Evolutionary conservation across 1,140 invertebrate species (phyloP), one percentile per base, ranked within the genome.

Genomic region (Rhyzopertha dominica): DNA sequence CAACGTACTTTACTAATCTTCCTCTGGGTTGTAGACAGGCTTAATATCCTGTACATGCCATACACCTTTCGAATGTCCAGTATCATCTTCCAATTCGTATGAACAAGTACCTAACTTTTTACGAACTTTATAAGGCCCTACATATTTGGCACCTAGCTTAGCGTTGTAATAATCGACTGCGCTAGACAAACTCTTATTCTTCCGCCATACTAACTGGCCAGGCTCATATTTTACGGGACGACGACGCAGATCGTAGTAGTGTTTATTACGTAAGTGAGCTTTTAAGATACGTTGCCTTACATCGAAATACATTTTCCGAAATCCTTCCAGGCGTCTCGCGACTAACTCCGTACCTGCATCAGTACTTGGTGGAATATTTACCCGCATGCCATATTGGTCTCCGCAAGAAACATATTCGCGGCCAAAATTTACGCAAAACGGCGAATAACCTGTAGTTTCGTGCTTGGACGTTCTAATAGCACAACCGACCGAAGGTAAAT

Each of bases 381-480:
- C 13, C 19, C 19, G 4, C 19, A 17, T 4, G 13, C 19, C 2
- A 32, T 32, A 32, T 17, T 1, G 12, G 2, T 18, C 23, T 22
- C 25, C 23, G 14, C 9, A 10, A 1, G 7, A 7, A 5, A 28
- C 22, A 7, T 26, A 23, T 25, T 51, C 34, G 1, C 51, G 20
- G 5, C 51, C 45, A 14, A 47, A 41, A 18, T 41, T 40, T 4
- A 41, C 22, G 13, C n/a, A 40, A 23, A 44, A 53, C 0, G 62
- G 63, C 3, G 57, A 56, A 19, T 28, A 52, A 5, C 49, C 45
- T 0, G 62, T 65, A 0, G 40, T 42, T 26, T 59, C 57, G 41
- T 61, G 50, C 0, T 48, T 43, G 5, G 53, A 47, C 1, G 61
- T 62, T 24, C 59, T 51, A 2, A 59, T 43, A 4, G 58, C 62